Conservation (phyloP, 2,888 invertebrate genomes). For the Xestia xanthographa region DNA sequence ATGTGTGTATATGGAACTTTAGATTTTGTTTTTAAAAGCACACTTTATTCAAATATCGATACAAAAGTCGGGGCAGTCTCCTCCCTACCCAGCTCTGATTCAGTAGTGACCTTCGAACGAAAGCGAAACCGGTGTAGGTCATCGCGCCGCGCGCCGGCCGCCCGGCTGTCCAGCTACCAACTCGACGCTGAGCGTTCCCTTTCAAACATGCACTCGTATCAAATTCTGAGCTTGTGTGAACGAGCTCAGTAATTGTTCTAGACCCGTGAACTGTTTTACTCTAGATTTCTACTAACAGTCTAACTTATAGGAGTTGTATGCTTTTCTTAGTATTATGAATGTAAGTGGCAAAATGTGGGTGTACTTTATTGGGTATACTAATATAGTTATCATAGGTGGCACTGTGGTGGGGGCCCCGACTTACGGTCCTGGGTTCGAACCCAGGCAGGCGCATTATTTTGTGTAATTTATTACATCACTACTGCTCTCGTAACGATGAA, state of each 20-base stretch:
- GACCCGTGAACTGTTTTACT: constrained; percentile 5
- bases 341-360: too few relatives aligned
- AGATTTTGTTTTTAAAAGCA: background rate
- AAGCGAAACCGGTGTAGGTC: constrained; percentile 89
- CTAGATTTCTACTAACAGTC: constrained; percentile 27
- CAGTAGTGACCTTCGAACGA: constrained; percentile 87
- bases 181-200: constrained; percentile 71
- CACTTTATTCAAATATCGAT: constrained; percentile 5
- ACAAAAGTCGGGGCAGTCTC: constrained; percentile 23
- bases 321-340: too few relatives aligned
- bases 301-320: background rate
- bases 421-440: too few relatives aligned
- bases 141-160: constrained; percentile 74
- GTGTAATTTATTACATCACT: too few relatives aligned
- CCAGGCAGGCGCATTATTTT: too few relatives aligned
- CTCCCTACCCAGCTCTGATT: constrained; percentile 76
- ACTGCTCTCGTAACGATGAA: too few relatives aligned
- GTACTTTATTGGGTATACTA: too few relatives aligned
- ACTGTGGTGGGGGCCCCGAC: too few relatives aligned
- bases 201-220: constrained; percentile 69
- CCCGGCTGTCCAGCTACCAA: constrained; percentile 32
- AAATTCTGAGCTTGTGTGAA: constrained; percentile 17
- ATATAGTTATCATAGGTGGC: too few relatives aligned
- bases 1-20: too few relatives aligned
- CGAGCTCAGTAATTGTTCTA: constrained; percentile 12